Base-by-base conservation (phyloP, 2,888 invertebrate genomes). In the Drymonia ruficornis region DNA sequence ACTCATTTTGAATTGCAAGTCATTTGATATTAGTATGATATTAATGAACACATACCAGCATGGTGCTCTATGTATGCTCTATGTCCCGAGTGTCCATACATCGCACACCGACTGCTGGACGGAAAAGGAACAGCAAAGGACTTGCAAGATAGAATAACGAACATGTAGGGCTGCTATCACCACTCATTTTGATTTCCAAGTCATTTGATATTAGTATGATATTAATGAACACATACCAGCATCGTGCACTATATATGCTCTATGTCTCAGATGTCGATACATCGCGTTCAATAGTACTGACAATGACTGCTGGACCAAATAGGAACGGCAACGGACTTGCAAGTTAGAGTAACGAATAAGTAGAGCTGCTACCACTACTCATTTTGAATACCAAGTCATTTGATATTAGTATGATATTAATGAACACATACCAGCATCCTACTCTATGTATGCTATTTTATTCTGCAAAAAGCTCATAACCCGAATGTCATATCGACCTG, bases 381-480 rank as follows among this genome's bases (percentile, higher is more conserved):
- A 23, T 23, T 1, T 23, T 23, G 1, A 23, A 23, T 23, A 6
- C 7, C 7, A 4, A 7, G 4, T 23, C 23, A 4, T 4, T 23
- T 7, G 31, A 31, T 9, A 12, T 31, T 31, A 11, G 11, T 31
- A 9, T 11, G 9, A 12, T 31, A 31, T 31, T 31, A 31, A 31
- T 31, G 7, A 11, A 9, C 31, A 9, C 31, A 31, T 31, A 11
- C 7, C 23, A 23, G 7, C 23, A n/a, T n/a, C 6, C 6, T 23
- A 81, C 74, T 76, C 80, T 82, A 86, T 88, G 87, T 87, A 88
- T 88, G 87, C 83, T 65, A n/a, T n/a, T n/a, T n/a, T n/a, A n/a
- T n/a, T n/a, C n/a, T n/a, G n/a, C n/a, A n/a, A n/a, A n/a, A n/a
- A n/a, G n/a, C n/a, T n/a, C n/a, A n/a, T n/a, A n/a, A n/a, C n/a